These are phyloP conservation scores for Aegotheles bennettii DNA, from an alignment of 2,113 vertebrate genomes.

Conservation along the genomic window DNA sequence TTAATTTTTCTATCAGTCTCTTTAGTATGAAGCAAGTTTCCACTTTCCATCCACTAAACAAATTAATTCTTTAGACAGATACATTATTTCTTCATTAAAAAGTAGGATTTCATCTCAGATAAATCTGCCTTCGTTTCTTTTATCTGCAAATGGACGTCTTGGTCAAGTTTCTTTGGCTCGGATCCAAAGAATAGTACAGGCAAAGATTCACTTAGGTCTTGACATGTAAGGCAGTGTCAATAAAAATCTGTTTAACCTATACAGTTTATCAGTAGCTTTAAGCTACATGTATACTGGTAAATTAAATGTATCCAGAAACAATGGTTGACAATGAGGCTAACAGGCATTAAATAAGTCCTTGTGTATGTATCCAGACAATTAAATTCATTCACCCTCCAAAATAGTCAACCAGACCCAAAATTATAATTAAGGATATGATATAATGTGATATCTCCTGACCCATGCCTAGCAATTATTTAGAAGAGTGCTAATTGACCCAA, in stretches of 20 bases:
- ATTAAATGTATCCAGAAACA: background rate
- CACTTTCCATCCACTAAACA: background rate
- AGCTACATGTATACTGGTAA: background rate
- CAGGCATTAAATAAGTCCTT: background rate
- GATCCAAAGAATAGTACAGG: background rate
- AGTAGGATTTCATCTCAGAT: background rate
- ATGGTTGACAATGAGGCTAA: background rate
- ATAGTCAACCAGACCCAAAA: background rate
- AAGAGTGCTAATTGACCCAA: background rate
- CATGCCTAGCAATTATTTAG: background rate
- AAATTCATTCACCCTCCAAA: background rate
- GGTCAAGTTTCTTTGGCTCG: background rate
- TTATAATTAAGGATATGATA: background rate
- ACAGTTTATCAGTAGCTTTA: background rate
- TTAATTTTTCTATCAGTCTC: background rate
- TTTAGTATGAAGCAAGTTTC: background rate
- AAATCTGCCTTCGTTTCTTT: background rate
- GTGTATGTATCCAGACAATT: background rate
- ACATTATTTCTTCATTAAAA: background rate
- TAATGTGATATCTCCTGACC: background rate
- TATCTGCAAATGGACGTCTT: background rate
- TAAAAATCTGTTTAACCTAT: background rate
- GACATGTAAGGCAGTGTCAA: background rate
- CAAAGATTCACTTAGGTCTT: background rate
- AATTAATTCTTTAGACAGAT: background rate